Evolutionary conservation across 2,888 invertebrate species (phyloP), one percentile per base, ranked within the genome.

Genomic region (Endomychus coccineus): DNA sequence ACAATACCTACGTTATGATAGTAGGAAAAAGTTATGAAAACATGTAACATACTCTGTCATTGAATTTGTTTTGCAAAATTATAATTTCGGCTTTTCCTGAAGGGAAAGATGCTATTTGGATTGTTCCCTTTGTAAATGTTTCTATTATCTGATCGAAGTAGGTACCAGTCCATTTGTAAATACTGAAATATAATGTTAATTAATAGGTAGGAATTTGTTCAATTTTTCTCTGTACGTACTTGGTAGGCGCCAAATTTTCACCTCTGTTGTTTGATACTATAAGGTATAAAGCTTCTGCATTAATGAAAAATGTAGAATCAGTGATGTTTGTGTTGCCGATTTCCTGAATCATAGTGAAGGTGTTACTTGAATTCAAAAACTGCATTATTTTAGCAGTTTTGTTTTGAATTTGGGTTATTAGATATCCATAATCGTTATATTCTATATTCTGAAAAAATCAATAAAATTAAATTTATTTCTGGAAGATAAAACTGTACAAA

Each of bases 151-250:
- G 50, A 51, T 61, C 59, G 44, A 60, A 60, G 50, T 60, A 45
- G 16, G 54, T 45, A 25, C 48, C 52, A 6, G 50, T 30, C 55
- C 58, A 61, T 44, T 56, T 55, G 40, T 58, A 60, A 37, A 60
- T 37, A 11, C 60, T 61, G 43, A 48, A 58, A 24, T 16, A 13
- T 13, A 33, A 16, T 21, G n/a, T n/a, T n/a, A n/a, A n/a, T n/a
- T n/a, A n/a, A n/a, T n/a, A n/a, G n/a, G n/a, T n/a, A n/a, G n/a
- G n/a, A n/a, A n/a, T n/a, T n/a, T n/a, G n/a, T n/a, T n/a, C n/a
- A n/a, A n/a, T n/a, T n/a, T n/a, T n/a, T n/a, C n/a, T n/a, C n/a
- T n/a, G n/a, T n/a, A 48, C 52, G 47, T 50, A 59, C 61, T 45
- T 42, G 13, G 50, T 42, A 24, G 34, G 30, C 13, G 45, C 44